Evolutionary conservation across 2,888 invertebrate genomes (phyloP).

Genomic region (Ormyrus nitidulus): DNA sequence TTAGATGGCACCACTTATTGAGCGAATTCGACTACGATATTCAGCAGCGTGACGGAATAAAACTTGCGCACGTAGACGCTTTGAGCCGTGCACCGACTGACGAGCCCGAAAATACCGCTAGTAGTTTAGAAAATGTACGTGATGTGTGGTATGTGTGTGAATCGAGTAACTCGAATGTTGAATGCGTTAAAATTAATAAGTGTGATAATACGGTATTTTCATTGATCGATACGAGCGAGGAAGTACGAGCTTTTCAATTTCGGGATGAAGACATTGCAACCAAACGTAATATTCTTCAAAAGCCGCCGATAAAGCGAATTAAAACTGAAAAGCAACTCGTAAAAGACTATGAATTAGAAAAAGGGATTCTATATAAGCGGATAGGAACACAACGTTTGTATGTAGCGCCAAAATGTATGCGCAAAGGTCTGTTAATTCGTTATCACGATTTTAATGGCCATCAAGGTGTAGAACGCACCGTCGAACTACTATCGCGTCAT

Average conservation of each 20-base stretch:
- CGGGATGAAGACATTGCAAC: slow-evolving; percentile 40
- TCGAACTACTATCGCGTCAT: not conserved
- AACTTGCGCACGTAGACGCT: not conserved
- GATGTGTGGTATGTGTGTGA: not conserved
- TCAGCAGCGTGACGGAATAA: not conserved
- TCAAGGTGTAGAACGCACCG: too few species aligned
- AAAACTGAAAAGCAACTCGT: not conserved
- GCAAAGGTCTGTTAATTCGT: slow-evolving; percentile 46
- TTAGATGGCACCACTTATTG: not conserved
- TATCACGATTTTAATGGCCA: slow-evolving; percentile 56
- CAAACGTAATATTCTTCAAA: not conserved
- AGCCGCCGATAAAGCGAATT: not conserved
- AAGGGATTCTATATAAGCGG: slow-evolving; percentile 31
- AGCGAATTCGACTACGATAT: slow-evolving; percentile 8
- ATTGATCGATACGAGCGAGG: not conserved
- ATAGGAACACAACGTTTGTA: too few species aligned
- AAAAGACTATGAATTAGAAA: not conserved
- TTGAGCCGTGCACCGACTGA: not conserved
- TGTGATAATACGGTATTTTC: not conserved
- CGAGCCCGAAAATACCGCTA: too few species aligned
- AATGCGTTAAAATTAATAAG: too few species aligned
- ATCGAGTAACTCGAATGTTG: not conserved
- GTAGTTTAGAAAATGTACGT: too few species aligned
- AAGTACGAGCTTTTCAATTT: slow-evolving; percentile 23
- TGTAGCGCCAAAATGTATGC: slow-evolving; percentile 22